phyloP scores from a whole-genome alignment of 2,113 vertebrate genomes.

The Amblyornis subalaris region DNA sequence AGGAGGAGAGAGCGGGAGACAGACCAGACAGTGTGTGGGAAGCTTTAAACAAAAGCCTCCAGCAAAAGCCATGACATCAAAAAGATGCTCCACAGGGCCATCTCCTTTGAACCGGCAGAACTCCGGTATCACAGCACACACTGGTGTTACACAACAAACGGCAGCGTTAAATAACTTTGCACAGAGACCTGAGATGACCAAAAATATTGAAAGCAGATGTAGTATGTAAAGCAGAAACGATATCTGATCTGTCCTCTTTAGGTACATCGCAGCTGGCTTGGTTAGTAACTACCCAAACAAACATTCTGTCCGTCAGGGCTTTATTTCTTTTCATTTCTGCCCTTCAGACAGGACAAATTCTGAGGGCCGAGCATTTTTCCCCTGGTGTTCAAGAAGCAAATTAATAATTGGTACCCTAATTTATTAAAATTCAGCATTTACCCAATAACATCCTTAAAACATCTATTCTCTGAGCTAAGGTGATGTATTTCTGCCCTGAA shows the following conservation, averaged over 20 bases:
- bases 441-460: neutral
- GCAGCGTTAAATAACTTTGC: neutral
- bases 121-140: conserved; percentile 33
- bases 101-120: conserved; percentile 63
- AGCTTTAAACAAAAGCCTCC: conserved; percentile 54
- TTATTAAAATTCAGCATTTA: neutral
- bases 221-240: neutral
- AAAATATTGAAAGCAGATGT: conserved; percentile 58
- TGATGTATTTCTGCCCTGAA: neutral
- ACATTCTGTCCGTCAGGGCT: neutral
- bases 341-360: neutral
- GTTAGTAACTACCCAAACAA: conserved; percentile 43
- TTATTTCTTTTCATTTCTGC: neutral
- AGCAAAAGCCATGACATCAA: conserved; percentile 48
- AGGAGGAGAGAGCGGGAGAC: neutral
- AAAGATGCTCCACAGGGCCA: conserved; percentile 38
- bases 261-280: neutral
- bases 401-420: neutral
- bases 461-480: neutral
- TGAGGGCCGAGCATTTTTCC: neutral
- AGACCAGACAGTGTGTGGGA: neutral
- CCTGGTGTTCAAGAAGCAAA: neutral
- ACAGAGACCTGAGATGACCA: conserved; percentile 43
- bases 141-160: conserved; percentile 47
- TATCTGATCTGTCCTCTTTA: conserved; percentile 5